Percentiles rank a stretch among this genome's conserved stretches.
Evolutionary conservation across 1,140 invertebrate genomes (phyloP).

Genomic region (Trachelipus rathkii): DNA sequence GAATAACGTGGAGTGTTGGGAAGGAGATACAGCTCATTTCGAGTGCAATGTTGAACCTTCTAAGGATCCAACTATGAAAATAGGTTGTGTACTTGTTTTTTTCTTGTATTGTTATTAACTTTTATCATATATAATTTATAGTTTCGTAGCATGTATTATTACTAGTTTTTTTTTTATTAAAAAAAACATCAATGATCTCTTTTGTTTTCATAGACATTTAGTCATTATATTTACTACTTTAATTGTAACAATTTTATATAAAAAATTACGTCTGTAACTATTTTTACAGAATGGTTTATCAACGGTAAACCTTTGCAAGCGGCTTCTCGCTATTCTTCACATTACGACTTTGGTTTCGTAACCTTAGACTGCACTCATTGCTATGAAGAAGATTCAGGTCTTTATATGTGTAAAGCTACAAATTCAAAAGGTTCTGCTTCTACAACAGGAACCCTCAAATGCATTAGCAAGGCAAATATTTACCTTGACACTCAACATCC

Average conservation of each 20-base stretch:
- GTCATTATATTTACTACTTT: background rate
- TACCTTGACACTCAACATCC: constrained; percentile 77
- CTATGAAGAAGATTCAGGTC: constrained; percentile 83
- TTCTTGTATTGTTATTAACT: no score
- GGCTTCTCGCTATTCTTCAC: constrained; percentile 74
- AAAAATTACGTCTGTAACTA: background rate
- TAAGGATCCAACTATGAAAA: constrained; percentile 87
- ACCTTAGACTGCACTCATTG: constrained; percentile 72
- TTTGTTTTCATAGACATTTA: no score
- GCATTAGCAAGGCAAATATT: constrained; percentile 43
- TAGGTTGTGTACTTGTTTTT: constrained; percentile 53
- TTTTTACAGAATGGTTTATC: constrained; percentile 70
- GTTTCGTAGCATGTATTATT: background rate
- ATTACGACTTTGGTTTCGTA: constrained; percentile 84
- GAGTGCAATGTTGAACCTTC: constrained; percentile 91
- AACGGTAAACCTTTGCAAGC: constrained; percentile 75
- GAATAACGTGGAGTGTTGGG: constrained; percentile 82
- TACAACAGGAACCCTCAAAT: constrained; percentile 73
- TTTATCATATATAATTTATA: no score
- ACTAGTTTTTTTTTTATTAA: background rate
- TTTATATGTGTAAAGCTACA: constrained; percentile 86
- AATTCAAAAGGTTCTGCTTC: constrained; percentile 84
- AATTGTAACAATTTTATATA: background rate
- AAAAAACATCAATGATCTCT: background rate
- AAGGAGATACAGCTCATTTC: constrained; percentile 88